Conservation (phyloP, 2,113 vertebrate genomes). For the Anguilla japonica region DNA sequence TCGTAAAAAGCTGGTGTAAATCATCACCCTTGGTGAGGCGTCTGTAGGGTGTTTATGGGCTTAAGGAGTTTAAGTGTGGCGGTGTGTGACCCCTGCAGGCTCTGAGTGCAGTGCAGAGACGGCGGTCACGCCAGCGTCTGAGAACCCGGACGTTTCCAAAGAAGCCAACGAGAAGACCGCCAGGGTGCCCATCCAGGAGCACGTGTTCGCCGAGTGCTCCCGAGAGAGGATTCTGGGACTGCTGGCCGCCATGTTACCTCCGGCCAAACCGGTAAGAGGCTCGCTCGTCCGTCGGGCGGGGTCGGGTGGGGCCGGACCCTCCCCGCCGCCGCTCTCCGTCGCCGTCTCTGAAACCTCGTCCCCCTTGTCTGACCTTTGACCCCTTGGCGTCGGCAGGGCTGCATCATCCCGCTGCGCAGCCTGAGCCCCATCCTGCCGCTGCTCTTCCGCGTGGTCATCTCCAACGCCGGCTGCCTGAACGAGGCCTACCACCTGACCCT, state of each 20-base stretch:
- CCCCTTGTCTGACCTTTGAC: constrained; percentile 1
- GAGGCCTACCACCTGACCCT: constrained; percentile 93
- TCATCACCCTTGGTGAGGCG: too few relatives aligned
- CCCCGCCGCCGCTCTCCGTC: too few relatives aligned
- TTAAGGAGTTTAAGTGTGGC: not conserved
- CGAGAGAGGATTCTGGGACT: constrained; percentile 94
- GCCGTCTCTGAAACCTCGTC: too few relatives aligned
- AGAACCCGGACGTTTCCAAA: constrained; percentile 52
- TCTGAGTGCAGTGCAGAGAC: constrained; percentile 53
- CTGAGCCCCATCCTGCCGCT: constrained; percentile 87
- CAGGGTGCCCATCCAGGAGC: constrained; percentile 78
- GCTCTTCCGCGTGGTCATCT: constrained; percentile 91
- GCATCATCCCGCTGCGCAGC: constrained; percentile 74
- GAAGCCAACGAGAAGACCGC: constrained; percentile 68
- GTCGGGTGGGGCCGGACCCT: too few relatives aligned
- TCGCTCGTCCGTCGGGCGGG: too few relatives aligned
- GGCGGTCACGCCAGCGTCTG: constrained; percentile 52
- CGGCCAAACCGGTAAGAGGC: constrained; percentile 79
- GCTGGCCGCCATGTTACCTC: constrained; percentile 91
- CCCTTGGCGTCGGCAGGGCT: constrained; percentile 64
- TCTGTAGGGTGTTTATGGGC: too few relatives aligned
- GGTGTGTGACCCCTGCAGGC: constrained; percentile 18
- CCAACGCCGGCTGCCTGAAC: constrained; percentile 91
- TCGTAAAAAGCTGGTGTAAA: too few relatives aligned
- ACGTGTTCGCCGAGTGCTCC: constrained; percentile 94